Base-by-base conservation (phyloP, 2,888 invertebrate genomes). In the Chrysodeixis includens region DNA sequence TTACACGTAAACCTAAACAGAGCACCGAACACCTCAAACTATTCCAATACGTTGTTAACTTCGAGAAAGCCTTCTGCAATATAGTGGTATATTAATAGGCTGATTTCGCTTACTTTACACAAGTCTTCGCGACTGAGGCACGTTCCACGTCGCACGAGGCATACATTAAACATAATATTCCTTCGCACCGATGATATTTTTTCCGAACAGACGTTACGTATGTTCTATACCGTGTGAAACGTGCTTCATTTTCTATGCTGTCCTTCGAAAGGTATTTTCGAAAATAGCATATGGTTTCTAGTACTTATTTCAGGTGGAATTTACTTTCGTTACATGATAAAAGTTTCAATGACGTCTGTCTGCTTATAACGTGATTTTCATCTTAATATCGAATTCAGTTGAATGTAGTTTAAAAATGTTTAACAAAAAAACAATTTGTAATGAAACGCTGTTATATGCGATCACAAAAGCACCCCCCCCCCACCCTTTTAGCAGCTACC, bases 101-200 rank as follows among this genome's bases (percentile, higher is more conserved):
- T 73, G 69, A 70, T 76, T 79, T 69, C 53, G 73, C 69, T 72
- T 67, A 69, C 77, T 72, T 66, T 65, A 51, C 65, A 72, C 76
- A 69, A 72, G 66, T 73, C 62, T 53, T 56, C 56, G 56, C 71
- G 44, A 16, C 35, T 35, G 14, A 59, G 53, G 68, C 79, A 76
- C 76, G 76, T 76, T 56, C 66, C 32, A 44, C 20, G 35, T 58
- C 66, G 79, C 63, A 73, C 79, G 73, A 66, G 73, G 69, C 60
- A 79, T 78, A 79, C 79, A 77, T 77, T 77, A 78, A 65, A 66
- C 68, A 71, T 76, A 63, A 78, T 71, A 66, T 71, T 78, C 62
- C 35, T 56, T 60, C 51, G 65, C 75, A 49, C 20, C 60, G 30
- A 62, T 69, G 67, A 62, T 79, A 77, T 76, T 76, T 76, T 78